Percentiles rank a stretch among this genome's conserved stretches.
These are phyloP conservation scores for Melieria omissa DNA, from an alignment of 2,888 invertebrate species.

Conservation along the genomic window DNA sequence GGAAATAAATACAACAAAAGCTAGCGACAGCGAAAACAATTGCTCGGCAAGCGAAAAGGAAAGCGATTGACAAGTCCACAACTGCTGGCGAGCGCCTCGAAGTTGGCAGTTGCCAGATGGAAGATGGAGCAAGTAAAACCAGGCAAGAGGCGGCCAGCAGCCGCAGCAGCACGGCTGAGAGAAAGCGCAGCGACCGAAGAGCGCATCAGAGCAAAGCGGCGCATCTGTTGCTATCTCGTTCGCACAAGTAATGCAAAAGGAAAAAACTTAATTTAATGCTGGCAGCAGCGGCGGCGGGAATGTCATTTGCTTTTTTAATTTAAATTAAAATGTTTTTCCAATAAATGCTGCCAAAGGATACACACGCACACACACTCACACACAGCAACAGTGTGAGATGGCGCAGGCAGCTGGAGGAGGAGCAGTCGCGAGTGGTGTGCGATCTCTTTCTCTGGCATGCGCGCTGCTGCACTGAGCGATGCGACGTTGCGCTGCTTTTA, in stretches of 20 bases:
- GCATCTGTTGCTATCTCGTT: constrained; percentile 28
- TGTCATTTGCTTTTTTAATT: constrained; percentile 38
- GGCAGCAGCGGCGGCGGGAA: neutral
- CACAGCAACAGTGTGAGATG: no score
- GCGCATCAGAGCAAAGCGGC: neutral
- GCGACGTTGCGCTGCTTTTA: no score
- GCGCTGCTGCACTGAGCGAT: no score
- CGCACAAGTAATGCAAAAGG: constrained; percentile 32
- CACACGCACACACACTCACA: no score
- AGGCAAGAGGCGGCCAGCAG: no score
- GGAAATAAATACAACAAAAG: constrained; percentile 39
- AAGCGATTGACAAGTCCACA: constrained; percentile 23
- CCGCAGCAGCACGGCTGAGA: neutral
- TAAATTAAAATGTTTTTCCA: constrained; percentile 34
- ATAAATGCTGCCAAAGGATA: constrained; percentile 13
- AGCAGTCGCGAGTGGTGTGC: neutral
- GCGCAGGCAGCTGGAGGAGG: neutral
- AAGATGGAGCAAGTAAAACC: no score
- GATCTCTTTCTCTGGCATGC: neutral
- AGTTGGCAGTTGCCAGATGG: no score
- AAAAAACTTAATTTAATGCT: constrained; percentile 28
- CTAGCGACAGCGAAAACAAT: constrained; percentile 37
- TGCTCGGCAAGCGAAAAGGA: neutral
- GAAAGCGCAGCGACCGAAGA: neutral
- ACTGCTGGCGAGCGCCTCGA: no score